A percentile compares a stretch with the other conserved stretches of the same genome.
Conservation (phyloP, 2,888 invertebrate genomes). For the Apamea monoglypha region DNA sequence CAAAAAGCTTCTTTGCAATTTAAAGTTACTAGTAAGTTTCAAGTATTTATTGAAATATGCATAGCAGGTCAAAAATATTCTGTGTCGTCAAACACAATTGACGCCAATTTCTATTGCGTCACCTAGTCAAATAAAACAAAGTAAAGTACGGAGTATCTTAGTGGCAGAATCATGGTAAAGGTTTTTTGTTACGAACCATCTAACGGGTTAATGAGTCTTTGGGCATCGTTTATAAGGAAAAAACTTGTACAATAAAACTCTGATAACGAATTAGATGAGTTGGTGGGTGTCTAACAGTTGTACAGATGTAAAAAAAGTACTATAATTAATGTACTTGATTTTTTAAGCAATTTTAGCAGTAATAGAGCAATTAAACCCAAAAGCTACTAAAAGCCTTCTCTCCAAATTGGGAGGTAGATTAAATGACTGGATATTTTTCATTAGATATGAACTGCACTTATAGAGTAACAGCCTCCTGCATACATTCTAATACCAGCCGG, state of each 20-base stretch:
- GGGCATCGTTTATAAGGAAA: conserved; percentile 45
- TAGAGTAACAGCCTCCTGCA: background rate
- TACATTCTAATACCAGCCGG: background rate
- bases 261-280: conserved; percentile 20
- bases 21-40: background rate
- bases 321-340: conserved; percentile 4
- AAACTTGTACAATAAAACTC: conserved; percentile 49
- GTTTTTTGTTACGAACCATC: conserved; percentile 55
- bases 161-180: conserved; percentile 11
- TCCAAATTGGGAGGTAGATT: background rate
- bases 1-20: background rate
- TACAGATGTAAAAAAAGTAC: conserved; percentile 5
- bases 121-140: conserved; percentile 24
- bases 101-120: conserved; percentile 12
- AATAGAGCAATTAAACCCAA: conserved; percentile 35
- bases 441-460: background rate
- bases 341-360: conserved; percentile 16
- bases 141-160: conserved; percentile 19
- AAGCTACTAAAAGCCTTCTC: conserved; percentile 1
- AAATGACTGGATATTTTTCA: conserved; percentile 3
- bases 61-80: background rate
- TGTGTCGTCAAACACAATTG: background rate
- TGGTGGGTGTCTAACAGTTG: conserved; percentile 29
- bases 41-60: conserved; percentile 1
- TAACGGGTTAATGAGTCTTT: conserved; percentile 62